These are phyloP conservation scores for Centropus unirufus DNA, from an alignment of 2,113 vertebrate species.

Conservation along the genomic window DNA sequence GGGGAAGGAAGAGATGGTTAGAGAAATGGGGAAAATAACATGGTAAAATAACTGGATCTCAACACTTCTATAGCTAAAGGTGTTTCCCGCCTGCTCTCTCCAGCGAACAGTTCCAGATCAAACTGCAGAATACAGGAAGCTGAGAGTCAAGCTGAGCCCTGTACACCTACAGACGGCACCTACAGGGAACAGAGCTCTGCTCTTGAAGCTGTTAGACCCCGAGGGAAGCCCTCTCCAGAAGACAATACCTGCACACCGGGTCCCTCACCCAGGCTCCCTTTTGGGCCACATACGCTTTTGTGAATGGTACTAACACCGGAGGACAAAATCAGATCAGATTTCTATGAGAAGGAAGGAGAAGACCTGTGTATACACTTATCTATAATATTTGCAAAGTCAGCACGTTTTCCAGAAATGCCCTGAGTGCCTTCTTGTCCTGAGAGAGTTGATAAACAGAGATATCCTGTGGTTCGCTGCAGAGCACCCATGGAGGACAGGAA, in stretches of 20 bases:
- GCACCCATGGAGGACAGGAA: background rate
- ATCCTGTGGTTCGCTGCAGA: background rate
- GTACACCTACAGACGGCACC: background rate
- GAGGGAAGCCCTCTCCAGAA: background rate
- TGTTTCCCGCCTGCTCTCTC: background rate
- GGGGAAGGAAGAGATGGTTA: background rate
- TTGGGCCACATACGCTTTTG: accelerated
- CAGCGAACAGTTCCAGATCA: background rate
- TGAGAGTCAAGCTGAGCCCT: background rate
- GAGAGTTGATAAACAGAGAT: background rate
- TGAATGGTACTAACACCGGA: background rate
- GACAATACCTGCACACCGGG: background rate
- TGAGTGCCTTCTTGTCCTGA: background rate
- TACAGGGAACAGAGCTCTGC: background rate
- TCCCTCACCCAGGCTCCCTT: background rate
- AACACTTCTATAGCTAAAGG: background rate
- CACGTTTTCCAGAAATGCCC: background rate
- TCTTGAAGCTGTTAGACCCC: background rate
- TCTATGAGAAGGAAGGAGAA: background rate
- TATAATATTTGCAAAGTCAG: background rate
- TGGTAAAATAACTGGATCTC: background rate
- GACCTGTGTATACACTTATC: background rate
- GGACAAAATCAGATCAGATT: background rate
- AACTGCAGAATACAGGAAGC: background rate
- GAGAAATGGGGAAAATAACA: background rate